A percentile compares a stretch with the other conserved stretches of the same genome.
phyloP scores from a whole-genome alignment of 2,888 invertebrate genomes.

The Cyaniris semiargus region DNA sequence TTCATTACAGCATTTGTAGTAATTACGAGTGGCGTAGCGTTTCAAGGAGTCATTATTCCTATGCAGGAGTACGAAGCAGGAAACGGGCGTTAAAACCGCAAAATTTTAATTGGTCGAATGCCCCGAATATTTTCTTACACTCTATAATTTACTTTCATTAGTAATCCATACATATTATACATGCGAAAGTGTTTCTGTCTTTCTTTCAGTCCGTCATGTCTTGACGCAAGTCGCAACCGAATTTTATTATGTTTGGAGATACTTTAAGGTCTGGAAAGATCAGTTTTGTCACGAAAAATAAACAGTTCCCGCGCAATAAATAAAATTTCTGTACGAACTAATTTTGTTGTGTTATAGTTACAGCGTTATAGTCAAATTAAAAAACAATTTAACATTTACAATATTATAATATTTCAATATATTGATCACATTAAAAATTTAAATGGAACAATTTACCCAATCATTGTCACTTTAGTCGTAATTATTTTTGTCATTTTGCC shows the following conservation, averaged over 20 bases:
- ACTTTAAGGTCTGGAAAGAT: not conserved
- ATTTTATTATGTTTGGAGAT: not conserved
- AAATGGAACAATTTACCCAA: not conserved
- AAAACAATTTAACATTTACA: not conserved
- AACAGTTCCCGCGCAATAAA: no score
- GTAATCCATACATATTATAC: not conserved
- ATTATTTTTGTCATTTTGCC: not conserved
- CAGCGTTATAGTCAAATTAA: no score
- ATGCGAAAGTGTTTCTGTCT: not conserved
- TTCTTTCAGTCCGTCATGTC: not conserved
- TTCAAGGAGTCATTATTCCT: constrained; percentile 43
- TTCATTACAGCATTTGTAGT: constrained; percentile 64
- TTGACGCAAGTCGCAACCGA: not conserved
- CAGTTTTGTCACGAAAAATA: not conserved
- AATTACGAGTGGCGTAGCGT: constrained; percentile 47
- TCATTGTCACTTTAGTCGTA: not conserved
- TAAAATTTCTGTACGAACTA: not conserved
- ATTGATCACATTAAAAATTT: not conserved
- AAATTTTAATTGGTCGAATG: constrained; percentile 45
- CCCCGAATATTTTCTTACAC: constrained; percentile 39
- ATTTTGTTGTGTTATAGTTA: not conserved
- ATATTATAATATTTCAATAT: constrained; percentile 1
- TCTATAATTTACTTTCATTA: constrained; percentile 48
- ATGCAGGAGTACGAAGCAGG: constrained; percentile 42
- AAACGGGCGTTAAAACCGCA: constrained; percentile 42